Evolutionary conservation across 2,797 vertebrate genomes (phyloP).

Genomic region (Catostomus latipinnis): DNA sequence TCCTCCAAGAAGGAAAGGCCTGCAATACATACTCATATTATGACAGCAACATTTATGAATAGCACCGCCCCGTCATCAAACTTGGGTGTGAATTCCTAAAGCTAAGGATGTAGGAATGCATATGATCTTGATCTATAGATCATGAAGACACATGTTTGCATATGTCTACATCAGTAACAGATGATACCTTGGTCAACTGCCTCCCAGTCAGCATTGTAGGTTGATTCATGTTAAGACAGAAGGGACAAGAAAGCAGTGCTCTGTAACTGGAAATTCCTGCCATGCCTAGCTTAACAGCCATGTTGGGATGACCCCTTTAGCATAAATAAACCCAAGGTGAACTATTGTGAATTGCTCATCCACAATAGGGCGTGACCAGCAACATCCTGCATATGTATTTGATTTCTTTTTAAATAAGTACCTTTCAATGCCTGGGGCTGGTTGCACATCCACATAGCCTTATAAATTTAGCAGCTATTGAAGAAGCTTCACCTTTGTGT

Average conservation of each 20-base stretch:
- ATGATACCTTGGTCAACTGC: slow-evolving; percentile 6
- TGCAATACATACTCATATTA: slow-evolving; percentile 9
- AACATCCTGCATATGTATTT: not conserved
- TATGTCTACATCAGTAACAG: slow-evolving; percentile 34
- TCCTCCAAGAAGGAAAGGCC: not conserved
- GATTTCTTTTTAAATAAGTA: not conserved
- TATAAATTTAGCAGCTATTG: not conserved
- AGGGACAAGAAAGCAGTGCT: not conserved
- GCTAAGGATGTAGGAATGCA: slow-evolving; percentile 21
- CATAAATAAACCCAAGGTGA: not conserved
- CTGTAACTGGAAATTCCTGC: not conserved
- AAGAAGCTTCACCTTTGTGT: not conserved
- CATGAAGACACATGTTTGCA: not conserved
- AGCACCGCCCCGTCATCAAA: slow-evolving; percentile 21
- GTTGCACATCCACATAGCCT: not conserved
- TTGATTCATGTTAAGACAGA: not conserved
- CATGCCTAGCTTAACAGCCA: not conserved
- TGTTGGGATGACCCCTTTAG: not conserved
- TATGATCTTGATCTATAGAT: slow-evolving; percentile 24
- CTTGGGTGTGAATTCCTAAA: slow-evolving; percentile 33
- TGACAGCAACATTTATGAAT: slow-evolving; percentile 8
- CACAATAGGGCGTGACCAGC: not conserved
- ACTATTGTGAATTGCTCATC: not conserved
- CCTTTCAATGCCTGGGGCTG: not conserved
- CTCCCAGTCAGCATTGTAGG: not conserved